phyloP scores from a whole-genome alignment of 2,888 invertebrate genomes.

The Terebella lapidaria region DNA sequence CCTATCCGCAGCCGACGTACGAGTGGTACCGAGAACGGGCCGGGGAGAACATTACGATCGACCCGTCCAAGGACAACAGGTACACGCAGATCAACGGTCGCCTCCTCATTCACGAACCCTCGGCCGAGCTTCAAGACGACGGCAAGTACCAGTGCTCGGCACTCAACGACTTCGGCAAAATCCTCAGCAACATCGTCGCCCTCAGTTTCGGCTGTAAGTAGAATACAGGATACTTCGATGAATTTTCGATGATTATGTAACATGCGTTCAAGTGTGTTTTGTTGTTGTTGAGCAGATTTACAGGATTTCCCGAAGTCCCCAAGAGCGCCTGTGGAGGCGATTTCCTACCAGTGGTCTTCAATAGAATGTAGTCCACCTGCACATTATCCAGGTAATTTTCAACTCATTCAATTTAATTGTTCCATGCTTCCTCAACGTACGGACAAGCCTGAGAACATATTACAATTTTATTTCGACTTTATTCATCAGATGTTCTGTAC shows the following conservation, averaged over 20 bases:
- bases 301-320: conserved; percentile 40
- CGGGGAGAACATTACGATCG: conserved; percentile 18
- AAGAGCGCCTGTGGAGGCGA: conserved; percentile 31
- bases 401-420: too few relatives aligned
- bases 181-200: conserved; percentile 80
- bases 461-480: too few relatives aligned
- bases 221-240: too few relatives aligned
- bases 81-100: conserved; percentile 88
- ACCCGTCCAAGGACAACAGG: conserved; percentile 49
- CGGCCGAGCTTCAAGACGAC: conserved; percentile 71
- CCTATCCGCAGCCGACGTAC: conserved; percentile 84
- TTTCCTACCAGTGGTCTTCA: conserved; percentile 30
- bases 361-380: conserved; percentile 56
- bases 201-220: conserved; percentile 73
- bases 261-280: background rate
- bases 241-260: too few relatives aligned
- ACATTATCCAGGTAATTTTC: conserved; percentile 16
- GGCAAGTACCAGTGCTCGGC: conserved; percentile 90
- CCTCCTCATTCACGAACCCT: conserved; percentile 82
- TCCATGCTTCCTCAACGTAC: too few relatives aligned
- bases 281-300: conserved; percentile 29
- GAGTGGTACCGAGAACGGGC: conserved; percentile 68
- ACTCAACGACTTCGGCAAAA: conserved; percentile 79
- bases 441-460: too few relatives aligned
- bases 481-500: conserved; percentile 67